Base-by-base conservation (phyloP, 2,888 invertebrate species). In the Hypolimnas misippus region DNA sequence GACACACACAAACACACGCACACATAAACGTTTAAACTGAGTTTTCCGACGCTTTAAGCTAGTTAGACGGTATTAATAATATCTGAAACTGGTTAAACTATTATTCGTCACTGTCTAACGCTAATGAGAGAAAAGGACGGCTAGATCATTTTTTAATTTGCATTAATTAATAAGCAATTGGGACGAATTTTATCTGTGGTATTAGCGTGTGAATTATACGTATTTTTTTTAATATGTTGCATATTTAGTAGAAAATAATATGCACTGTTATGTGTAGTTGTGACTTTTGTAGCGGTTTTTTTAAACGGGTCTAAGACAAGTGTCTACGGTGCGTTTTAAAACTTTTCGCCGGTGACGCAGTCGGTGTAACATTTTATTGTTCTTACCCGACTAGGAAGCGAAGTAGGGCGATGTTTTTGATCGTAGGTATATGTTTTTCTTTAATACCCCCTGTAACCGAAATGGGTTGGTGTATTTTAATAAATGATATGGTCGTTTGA, bases 1-100 rank as follows among this genome's bases (percentile, higher is more conserved):
- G 76, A 70, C 76, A 68, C 77, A 74, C 77, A 75, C 74, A 49
- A 4, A 55, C 59, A 25, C 61, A 60, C 73, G 67, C 40, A 64
- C 67, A 67, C 59, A 69, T 51, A 58, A 49, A 57, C 65, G 54
- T 51, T 19, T 17, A 17, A 17, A 44, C 8, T 35, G 49, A 49
- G 38, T 29, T 49, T 55, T 55, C 60, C 60, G 57, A 58, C 40
- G 57, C 49, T 49, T 25, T 49, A 49, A 49, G 29, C 49, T 49
- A n/a, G 46, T 46, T 46, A 49, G 49, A n/a, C 44, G 21, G 44
- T 46, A 46, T 46, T 46, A 19, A 19, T 21, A 12, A 46, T 46
- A 21, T 21, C 21, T 12, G 19, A 46, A 46, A 46, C 44, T 46
- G 5, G n/a, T 46, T 40, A 46, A 21, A 46, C 12, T 46, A n/a